Evolutionary conservation across 2,888 invertebrate genomes (phyloP), one percentile per base, ranked within the genome.

Genomic region (Lasioglossum oenotherae): DNA sequence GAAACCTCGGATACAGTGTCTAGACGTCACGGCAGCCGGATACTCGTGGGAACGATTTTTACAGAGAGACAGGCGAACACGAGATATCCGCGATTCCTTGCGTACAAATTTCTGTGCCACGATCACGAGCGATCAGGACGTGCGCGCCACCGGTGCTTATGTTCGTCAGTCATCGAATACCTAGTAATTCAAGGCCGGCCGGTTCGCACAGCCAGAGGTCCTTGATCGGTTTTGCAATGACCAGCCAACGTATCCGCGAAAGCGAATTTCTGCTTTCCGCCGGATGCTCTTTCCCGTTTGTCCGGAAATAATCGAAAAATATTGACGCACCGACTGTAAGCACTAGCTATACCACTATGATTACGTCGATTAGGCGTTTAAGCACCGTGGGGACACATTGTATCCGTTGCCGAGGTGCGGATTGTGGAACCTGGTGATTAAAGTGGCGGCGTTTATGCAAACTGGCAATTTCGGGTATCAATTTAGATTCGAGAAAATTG

Each of bases 131-230:
- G 49, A 85, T 85, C 84, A 74, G 84, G 84, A 82, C 74, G 67
- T 60, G 53, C 44, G 49, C 38, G 67, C 35, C 53, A 49, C 60
- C 35, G 73, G 31, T 53, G 23, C 53, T n/a, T 84, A 79, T 78
- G 76, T 83, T 85, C 78, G 75, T 81, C 86, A 84, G 73, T 81
- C 81, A 84, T 84, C 73, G 84, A 86, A 84, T 81, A 86, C 73
- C 80, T 75, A 80, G 75, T 78, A 78, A 78, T 86, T 81, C 81
- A 86, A 86, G 86, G 86, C 64, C 81, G 84, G 78, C 76, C 78
- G 46, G 84, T 86, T 81, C 72, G 76, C 49, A 53, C 23, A 81
- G 78, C 84, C 69, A 60, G 78, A 60, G 78, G 75, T 84, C 78
- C 84, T 86, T 84, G 84, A 78, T 84, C 81, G 78, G 72, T 78